These are phyloP conservation scores for Xiphophorus hellerii DNA, from an alignment of 2,113 vertebrate genomes.

Conservation along the genomic window DNA sequence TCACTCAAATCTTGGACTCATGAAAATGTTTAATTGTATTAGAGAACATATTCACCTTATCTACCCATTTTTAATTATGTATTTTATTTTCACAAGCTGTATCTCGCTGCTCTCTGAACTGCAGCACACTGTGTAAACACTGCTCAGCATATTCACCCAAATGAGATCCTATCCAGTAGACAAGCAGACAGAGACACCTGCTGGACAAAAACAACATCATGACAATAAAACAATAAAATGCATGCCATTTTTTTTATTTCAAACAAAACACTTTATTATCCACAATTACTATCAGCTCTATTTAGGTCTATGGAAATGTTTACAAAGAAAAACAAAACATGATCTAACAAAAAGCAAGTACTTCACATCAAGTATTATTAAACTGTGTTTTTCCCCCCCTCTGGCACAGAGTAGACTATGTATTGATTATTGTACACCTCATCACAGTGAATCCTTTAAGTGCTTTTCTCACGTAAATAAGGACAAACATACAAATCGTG, in stretches of 20 bases:
- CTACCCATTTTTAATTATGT: no score
- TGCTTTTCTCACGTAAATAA: slow-evolving; percentile 70
- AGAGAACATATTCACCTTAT: no score
- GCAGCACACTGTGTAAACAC: neutral
- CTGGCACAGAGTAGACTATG: slow-evolving; percentile 53
- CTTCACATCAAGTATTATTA: slow-evolving; percentile 65
- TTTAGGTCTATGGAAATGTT: slow-evolving; percentile 61
- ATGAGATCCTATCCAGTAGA: neutral
- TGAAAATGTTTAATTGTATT: no score
- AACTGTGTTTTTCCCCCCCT: slow-evolving; percentile 50
- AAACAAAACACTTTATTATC: slow-evolving; percentile 73
- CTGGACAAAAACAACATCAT: slow-evolving; percentile 53
- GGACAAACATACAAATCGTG: slow-evolving; percentile 47
- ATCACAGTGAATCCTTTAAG: slow-evolving; percentile 78
- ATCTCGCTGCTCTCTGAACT: neutral
- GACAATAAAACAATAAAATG: slow-evolving; percentile 21
- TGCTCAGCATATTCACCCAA: no score
- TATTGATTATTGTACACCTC: slow-evolving; percentile 44
- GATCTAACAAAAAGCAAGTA: slow-evolving; percentile 57
- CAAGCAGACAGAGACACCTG: slow-evolving; percentile 65
- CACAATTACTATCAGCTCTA: slow-evolving; percentile 68
- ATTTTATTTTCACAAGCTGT: neutral
- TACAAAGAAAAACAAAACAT: slow-evolving; percentile 54
- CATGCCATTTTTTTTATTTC: slow-evolving; percentile 23
- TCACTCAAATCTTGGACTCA: no score